phyloP scores from a whole-genome alignment of 2,113 vertebrate genomes.

The Apus apus region DNA sequence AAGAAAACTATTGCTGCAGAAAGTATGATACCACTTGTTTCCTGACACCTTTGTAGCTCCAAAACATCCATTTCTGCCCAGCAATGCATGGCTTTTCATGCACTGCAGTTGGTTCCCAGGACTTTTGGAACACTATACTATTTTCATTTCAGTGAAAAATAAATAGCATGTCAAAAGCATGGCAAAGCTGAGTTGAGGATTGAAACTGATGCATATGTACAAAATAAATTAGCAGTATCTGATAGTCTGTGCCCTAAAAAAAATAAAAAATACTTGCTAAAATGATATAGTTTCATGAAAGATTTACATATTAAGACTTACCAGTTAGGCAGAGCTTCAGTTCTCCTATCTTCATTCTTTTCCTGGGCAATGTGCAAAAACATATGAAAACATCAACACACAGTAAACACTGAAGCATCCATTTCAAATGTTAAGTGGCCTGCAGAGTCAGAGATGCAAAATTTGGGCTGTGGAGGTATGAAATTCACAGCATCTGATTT shows the following conservation, averaged over 20 bases:
- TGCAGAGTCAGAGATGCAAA: background rate
- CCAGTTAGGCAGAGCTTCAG: background rate
- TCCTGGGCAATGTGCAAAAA: background rate
- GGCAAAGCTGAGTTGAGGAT: background rate
- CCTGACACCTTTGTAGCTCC: background rate
- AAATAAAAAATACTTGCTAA: background rate
- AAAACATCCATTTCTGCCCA: background rate
- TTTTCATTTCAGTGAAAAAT: conserved; percentile 1
- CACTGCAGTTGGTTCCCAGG: background rate
- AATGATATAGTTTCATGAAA: background rate
- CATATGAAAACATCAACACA: background rate
- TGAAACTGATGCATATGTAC: background rate
- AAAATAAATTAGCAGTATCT: background rate
- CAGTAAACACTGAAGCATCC: background rate
- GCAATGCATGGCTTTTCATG: background rate
- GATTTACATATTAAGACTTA: background rate
- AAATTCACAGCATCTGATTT: background rate
- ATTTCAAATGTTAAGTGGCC: background rate
- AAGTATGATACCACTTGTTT: background rate
- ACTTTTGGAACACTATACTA: background rate
- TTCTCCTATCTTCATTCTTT: background rate
- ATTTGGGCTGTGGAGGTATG: background rate
- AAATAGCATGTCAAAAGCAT: background rate
- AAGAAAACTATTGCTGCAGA: conserved; percentile 29
- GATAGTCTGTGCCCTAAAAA: background rate